Conservation (phyloP, 2,797 vertebrate genomes). For the Hozukius guyotensis region DNA sequence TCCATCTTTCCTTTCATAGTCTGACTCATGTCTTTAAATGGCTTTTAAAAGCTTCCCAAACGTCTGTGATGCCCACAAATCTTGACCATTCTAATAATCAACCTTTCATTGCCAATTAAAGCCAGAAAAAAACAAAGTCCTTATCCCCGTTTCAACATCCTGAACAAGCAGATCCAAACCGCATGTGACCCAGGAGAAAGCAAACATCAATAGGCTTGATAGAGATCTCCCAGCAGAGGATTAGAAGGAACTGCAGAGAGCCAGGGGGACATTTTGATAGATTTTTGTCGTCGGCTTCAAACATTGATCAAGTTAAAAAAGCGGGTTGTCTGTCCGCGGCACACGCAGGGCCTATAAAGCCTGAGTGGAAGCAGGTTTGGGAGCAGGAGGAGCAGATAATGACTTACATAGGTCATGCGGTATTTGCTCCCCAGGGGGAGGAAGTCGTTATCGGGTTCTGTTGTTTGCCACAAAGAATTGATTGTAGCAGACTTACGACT, state of each 20-base stretch:
- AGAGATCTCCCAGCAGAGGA: slow-evolving; percentile 77
- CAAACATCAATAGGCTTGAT: slow-evolving; percentile 77
- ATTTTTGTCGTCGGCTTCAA: slow-evolving; percentile 72
- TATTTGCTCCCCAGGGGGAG: slow-evolving; percentile 59
- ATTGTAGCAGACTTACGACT: slow-evolving; percentile 53
- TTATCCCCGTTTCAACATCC: slow-evolving; percentile 64
- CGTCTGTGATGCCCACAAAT: slow-evolving; percentile 35
- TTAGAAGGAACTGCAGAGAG: slow-evolving; percentile 69
- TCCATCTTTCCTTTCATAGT: background rate
- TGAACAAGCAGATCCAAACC: slow-evolving; percentile 75
- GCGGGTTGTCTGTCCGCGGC: slow-evolving; percentile 65
- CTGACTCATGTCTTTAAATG: slow-evolving; percentile 15
- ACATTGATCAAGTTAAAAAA: slow-evolving; percentile 79
- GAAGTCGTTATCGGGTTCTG: slow-evolving; percentile 69
- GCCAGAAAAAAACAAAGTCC: slow-evolving; percentile 52
- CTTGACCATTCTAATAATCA: slow-evolving; percentile 60
- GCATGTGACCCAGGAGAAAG: slow-evolving; percentile 72
- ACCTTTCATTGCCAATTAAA: slow-evolving; percentile 69
- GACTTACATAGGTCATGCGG: slow-evolving; percentile 77
- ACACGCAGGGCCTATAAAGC: slow-evolving; percentile 65
- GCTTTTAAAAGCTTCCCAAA: slow-evolving; percentile 42
- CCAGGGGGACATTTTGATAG: slow-evolving; percentile 72
- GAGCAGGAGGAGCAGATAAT: slow-evolving; percentile 72
- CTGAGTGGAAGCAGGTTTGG: slow-evolving; percentile 82
- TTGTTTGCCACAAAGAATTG: slow-evolving; percentile 68